These are phyloP conservation scores for Diaperis boleti DNA, from an alignment of 2,888 invertebrate genomes.

Conservation along the genomic window DNA sequence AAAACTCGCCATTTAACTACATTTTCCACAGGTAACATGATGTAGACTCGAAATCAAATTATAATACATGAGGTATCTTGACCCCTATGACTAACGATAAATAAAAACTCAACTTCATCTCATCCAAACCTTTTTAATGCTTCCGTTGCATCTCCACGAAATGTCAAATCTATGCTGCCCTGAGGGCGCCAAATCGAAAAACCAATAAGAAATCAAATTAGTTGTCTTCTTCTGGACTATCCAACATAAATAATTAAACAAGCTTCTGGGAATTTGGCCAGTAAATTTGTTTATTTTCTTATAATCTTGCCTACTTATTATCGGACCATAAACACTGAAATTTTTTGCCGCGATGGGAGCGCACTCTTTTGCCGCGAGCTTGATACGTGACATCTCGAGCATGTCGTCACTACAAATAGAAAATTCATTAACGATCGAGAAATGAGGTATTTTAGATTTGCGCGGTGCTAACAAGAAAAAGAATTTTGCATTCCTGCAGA, in stretches of 20 bases:
- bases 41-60: too few relatives aligned
- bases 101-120: background rate
- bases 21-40: too few relatives aligned
- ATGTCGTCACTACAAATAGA: conserved; percentile 10
- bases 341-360: conserved; percentile 8
- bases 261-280: conserved; percentile 3
- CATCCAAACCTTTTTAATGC: too few relatives aligned
- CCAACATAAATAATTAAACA: conserved; percentile 11
- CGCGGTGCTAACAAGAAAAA: too few relatives aligned
- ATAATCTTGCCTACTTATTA: conserved; percentile 9
- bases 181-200: background rate
- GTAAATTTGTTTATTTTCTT: conserved; percentile 20
- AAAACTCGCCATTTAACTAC: too few relatives aligned
- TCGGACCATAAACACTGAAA: conserved; percentile 18
- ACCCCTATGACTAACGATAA: too few relatives aligned
- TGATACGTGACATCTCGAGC: conserved; percentile 14
- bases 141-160: background rate
- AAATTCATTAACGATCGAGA: conserved; percentile 14
- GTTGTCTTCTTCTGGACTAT: background rate
- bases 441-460: background rate
- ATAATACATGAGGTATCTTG: too few relatives aligned
- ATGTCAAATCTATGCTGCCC: background rate
- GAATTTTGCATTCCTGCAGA: too few relatives aligned
- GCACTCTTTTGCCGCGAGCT: conserved; percentile 11
- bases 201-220: conserved; percentile 17